These are phyloP conservation scores for Acromyrmex echinatior DNA, from an alignment of 1,140 invertebrate species.

Conservation along the genomic window DNA sequence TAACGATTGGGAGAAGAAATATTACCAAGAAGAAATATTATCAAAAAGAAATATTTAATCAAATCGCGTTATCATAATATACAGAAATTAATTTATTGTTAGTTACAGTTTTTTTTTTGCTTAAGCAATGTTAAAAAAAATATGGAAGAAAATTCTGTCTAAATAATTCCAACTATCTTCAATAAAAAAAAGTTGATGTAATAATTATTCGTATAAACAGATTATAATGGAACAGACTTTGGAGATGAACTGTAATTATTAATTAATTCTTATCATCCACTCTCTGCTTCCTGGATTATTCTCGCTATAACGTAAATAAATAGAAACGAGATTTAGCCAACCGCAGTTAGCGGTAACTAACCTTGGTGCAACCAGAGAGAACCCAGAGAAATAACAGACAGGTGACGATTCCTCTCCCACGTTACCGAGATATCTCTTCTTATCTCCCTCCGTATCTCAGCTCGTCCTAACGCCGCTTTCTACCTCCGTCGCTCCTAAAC, in stretches of 20 bases:
- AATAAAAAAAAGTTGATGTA: background rate
- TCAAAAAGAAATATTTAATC: background rate
- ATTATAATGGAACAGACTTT: background rate
- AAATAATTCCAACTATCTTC: background rate
- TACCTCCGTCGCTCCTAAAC: constrained; percentile 34
- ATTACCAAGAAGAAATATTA: background rate
- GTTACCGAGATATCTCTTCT: constrained; percentile 10
- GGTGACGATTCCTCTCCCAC: constrained; percentile 20
- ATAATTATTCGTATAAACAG: background rate
- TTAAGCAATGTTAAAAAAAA: background rate
- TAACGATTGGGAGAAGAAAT: background rate
- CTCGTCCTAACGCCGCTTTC: constrained; percentile 17
- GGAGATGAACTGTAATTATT: background rate
- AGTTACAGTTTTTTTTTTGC: background rate
- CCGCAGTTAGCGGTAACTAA: constrained; percentile 30
- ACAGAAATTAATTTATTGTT: background rate
- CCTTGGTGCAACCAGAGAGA: constrained; percentile 47
- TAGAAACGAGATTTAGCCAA: constrained; percentile 12
- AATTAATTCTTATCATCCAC: background rate
- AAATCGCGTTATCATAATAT: background rate
- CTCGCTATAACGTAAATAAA: background rate
- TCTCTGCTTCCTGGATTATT: background rate
- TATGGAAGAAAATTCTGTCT: background rate
- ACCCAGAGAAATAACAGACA: constrained; percentile 40
- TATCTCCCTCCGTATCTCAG: constrained; percentile 9